Conservation (phyloP, 2,888 invertebrate genomes). For the Lithophane semibrunnea region DNA sequence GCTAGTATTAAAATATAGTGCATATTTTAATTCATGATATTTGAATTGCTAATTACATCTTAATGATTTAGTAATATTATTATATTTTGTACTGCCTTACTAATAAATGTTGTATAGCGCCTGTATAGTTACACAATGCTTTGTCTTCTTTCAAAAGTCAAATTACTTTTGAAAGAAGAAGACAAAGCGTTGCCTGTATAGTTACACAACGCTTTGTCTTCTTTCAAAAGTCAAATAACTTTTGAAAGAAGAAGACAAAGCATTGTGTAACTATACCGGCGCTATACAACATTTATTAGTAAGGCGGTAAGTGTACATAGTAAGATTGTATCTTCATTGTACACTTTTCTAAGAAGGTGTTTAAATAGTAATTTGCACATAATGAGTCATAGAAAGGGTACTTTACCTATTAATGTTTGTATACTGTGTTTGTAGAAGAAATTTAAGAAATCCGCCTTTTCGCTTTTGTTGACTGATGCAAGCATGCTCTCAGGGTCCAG, state of each 20-base stretch:
- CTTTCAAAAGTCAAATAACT: too few species aligned
- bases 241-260: too few species aligned
- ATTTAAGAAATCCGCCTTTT: conserved; percentile 99
- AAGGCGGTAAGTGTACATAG: conserved; percentile 12
- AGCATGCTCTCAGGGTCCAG: conserved; percentile 99
- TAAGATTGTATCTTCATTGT: conserved; percentile 20
- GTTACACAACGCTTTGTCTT: too few species aligned
- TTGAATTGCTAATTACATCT: conserved; percentile 54
- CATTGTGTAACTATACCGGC: too few species aligned
- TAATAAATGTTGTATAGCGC: too few species aligned
- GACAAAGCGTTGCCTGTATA: too few species aligned
- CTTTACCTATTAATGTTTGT: conserved; percentile 97
- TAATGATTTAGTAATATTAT: conserved; percentile 5
- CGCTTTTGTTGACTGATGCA: conserved; percentile 97
- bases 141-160: too few species aligned
- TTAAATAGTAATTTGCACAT: conserved; percentile 40
- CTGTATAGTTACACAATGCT: too few species aligned
- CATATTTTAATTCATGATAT: conserved; percentile 34
- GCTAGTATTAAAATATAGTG: conserved; percentile 44
- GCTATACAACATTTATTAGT: too few species aligned
- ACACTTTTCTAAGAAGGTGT: conserved; percentile 45
- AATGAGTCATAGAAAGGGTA: conserved; percentile 48
- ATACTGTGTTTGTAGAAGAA: conserved; percentile 99
- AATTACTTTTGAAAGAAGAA: too few species aligned
- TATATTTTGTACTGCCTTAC: too few species aligned